Base-by-base conservation (phyloP, 2,113 vertebrate species). In the Hiodon tergisus region DNA sequence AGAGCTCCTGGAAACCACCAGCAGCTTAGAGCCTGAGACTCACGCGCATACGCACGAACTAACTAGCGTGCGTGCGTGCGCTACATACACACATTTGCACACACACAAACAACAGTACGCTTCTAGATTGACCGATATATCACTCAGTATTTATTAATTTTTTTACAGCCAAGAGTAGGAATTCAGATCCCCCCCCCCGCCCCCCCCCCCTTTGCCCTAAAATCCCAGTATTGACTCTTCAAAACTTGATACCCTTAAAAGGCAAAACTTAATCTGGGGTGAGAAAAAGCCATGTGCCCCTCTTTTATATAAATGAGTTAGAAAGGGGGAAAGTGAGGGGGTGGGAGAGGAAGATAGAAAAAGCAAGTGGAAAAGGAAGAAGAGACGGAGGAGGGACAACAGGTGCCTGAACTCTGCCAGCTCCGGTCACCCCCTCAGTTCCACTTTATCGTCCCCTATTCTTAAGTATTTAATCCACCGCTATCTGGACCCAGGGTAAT, bases 1-100 rank as follows among this genome's bases (percentile, higher is more conserved):
- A 96, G 91, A 84, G 85, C 88, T 90, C 85, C 85, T 88, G 87
- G 91, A 88, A 89, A 93, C 88, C 89, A 91, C 88, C 88, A 85
- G 83, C 81, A 91, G 89, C 85, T 90, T 81, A 90, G 86, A 83
- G 61, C 71, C 75, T 53, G 59, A 69, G 67, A 65, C 75, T 54
- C 53, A 52, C 61, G 51, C 67, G 16, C 59, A 53, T 13, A 11
- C 57, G 61, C 77, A 51, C 78, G 51, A 82, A 81, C 84, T 76
- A 75, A 78, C 76, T 74, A 78, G 79, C 69, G 75, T 60, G 72
- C 70, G 73, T 74, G 74, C 73, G 81, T 79, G 72, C 72, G 73
- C 51, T 31, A 2, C 78, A 63, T 75, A 53, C 67, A 78, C 75
- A 79, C 77, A 84, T 50, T 69, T 63, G 46, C 69, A 81, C 82